Conservation (phyloP, 2,113 vertebrate genomes). For the Butastur rufipennis region DNA sequence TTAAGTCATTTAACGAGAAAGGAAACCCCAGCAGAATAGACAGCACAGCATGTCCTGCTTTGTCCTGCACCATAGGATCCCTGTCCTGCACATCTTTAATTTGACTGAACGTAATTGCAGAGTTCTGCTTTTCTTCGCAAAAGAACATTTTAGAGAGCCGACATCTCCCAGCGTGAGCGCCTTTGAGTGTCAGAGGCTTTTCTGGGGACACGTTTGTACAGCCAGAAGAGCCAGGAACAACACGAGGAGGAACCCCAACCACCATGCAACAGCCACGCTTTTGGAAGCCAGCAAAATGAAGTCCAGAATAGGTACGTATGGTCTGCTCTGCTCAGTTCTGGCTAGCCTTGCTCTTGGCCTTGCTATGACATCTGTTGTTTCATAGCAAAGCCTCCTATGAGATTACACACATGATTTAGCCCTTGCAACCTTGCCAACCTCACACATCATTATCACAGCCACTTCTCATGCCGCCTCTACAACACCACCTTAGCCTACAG, state of each 20-base stretch:
- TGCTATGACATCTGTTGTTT: neutral
- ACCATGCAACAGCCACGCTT: neutral
- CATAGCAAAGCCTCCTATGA: neutral
- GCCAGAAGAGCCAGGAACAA: neutral
- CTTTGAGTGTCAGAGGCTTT: neutral
- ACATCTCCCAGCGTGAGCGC: neutral
- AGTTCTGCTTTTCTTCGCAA: neutral
- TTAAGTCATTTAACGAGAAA: neutral
- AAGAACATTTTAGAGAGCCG: neutral
- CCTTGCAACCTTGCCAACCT: neutral
- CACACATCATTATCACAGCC: neutral
- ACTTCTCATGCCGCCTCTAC: neutral
- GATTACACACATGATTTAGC: neutral
- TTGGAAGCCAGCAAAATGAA: neutral
- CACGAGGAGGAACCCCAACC: fast-evolving
- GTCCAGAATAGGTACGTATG: fast-evolving
- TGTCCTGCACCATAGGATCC: neutral
- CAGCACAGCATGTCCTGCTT: neutral
- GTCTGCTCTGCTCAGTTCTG: neutral
- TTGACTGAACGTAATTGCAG: neutral
- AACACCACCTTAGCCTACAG: neutral
- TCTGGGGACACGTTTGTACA: neutral
- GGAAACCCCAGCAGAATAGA: neutral
- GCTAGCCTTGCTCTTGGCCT: neutral
- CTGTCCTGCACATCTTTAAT: neutral